phyloP scores from a whole-genome alignment of 2,888 invertebrate species.

The Mimumesa dahlbomi region DNA sequence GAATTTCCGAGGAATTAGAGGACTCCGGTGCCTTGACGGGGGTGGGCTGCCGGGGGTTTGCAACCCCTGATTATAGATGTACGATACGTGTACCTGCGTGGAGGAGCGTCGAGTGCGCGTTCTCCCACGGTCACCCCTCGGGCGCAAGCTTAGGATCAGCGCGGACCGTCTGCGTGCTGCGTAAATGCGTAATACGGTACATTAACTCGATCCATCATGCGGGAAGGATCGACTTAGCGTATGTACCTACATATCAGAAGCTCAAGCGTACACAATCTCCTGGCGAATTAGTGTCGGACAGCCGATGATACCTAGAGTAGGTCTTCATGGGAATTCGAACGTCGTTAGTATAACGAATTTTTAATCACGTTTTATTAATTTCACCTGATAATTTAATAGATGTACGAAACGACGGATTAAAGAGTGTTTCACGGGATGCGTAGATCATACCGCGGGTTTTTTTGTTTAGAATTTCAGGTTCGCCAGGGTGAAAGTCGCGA shows the following conservation, averaged over 20 bases:
- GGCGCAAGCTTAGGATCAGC: slow-evolving; percentile 70
- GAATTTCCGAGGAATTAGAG: slow-evolving; percentile 27
- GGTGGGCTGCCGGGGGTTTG: slow-evolving; percentile 21
- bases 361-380: too few species aligned
- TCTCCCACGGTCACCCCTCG: slow-evolving; percentile 71
- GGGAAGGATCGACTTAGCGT: slow-evolving; percentile 64
- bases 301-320: slow-evolving; percentile 35
- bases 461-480: slow-evolving; percentile 37
- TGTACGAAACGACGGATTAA: too few species aligned
- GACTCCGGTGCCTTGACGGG: slow-evolving; percentile 28
- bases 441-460: neutral
- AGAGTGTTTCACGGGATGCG: too few species aligned
- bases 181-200: slow-evolving; percentile 72
- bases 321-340: too few species aligned
- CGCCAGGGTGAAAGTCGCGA: slow-evolving; percentile 20
- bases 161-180: slow-evolving; percentile 65
- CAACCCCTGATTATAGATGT: slow-evolving; percentile 38
- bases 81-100: slow-evolving; percentile 46
- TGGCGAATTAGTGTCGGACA: slow-evolving; percentile 53
- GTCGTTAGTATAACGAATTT: too few species aligned
- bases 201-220: slow-evolving; percentile 74
- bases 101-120: slow-evolving; percentile 61
- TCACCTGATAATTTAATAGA: too few species aligned
- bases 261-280: slow-evolving; percentile 39
- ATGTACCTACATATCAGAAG: slow-evolving; percentile 44